phyloP scores from a whole-genome alignment of 64 coral and sea anemone species.

The Catalaphyllia jardinei region DNA sequence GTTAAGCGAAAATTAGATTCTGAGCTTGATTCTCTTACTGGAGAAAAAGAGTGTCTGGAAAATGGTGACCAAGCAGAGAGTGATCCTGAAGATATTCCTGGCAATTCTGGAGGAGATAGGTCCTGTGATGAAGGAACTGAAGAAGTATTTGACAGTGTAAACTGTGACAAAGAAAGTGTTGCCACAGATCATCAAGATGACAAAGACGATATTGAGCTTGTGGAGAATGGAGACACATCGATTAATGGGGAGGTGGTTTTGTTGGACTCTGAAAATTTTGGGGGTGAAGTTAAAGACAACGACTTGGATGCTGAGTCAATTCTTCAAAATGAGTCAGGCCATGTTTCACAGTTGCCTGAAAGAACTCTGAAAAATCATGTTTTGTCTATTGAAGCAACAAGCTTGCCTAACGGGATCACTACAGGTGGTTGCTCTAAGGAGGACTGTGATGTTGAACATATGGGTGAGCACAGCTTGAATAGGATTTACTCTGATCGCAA shows the following conservation, averaged over 20 bases:
- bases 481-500: no score
- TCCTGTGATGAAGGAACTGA: slow-evolving; percentile 2
- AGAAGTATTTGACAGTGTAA: not conserved
- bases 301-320: not conserved
- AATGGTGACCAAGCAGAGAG: slow-evolving; percentile 21
- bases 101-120: slow-evolving; percentile 9
- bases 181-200: slow-evolving; percentile 1
- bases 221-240: not conserved
- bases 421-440: not conserved
- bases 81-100: not conserved
- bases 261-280: not conserved
- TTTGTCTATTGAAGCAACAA: not conserved
- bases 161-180: not conserved
- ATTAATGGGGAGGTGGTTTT: not conserved
- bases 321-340: not conserved
- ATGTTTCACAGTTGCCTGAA: not conserved
- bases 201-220: slow-evolving; percentile 1
- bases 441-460: not conserved
- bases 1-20: slow-evolving; percentile 9
- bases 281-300: not conserved
- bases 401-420: not conserved
- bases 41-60: slow-evolving; percentile 6
- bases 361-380: slow-evolving; percentile 3
- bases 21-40: slow-evolving; percentile 18
- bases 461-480: not conserved